phyloP scores from a whole-genome alignment of 1,140 invertebrate genomes.

The Drosophila lowei region DNA sequence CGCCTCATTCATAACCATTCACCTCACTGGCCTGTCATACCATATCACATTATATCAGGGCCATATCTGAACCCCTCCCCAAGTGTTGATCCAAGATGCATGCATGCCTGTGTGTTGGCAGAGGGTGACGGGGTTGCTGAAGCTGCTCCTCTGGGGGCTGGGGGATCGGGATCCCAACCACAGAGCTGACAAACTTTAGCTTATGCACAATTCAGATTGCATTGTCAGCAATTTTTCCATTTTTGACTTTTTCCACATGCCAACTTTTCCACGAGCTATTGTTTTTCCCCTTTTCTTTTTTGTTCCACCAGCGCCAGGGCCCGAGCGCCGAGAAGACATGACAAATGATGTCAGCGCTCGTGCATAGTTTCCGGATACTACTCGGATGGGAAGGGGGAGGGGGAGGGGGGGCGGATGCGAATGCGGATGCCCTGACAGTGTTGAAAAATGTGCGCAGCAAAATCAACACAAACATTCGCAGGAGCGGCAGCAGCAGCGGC shows the following conservation, averaged over 20 bases:
- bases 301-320: slow-evolving; percentile 9
- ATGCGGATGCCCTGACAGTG: slow-evolving; percentile 31
- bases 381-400: background rate
- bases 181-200: slow-evolving; percentile 53
- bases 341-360: slow-evolving; percentile 71
- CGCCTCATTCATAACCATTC: slow-evolving; percentile 19
- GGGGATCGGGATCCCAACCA: slow-evolving; percentile 3
- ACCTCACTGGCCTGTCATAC: slow-evolving; percentile 41
- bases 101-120: too few relatives aligned
- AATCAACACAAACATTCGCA: slow-evolving; percentile 57
- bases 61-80: slow-evolving; percentile 17
- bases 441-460: slow-evolving; percentile 55
- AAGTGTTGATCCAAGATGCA: slow-evolving; percentile 54
- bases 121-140: too few relatives aligned
- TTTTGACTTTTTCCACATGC: slow-evolving; percentile 68
- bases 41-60: slow-evolving; percentile 34
- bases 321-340: slow-evolving; percentile 47
- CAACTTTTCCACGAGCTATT: slow-evolving; percentile 68
- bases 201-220: slow-evolving; percentile 67
- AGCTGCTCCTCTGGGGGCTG: too few relatives aligned
- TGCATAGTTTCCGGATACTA: slow-evolving; percentile 54
- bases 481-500: slow-evolving; percentile 20
- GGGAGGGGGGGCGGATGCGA: background rate
- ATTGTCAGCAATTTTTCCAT: slow-evolving; percentile 70
- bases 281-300: slow-evolving; percentile 46